Percentiles rank a stretch among this genome's conserved stretches.
Conservation (phyloP, 2,888 invertebrate genomes). For the Ochropleura plecta region DNA sequence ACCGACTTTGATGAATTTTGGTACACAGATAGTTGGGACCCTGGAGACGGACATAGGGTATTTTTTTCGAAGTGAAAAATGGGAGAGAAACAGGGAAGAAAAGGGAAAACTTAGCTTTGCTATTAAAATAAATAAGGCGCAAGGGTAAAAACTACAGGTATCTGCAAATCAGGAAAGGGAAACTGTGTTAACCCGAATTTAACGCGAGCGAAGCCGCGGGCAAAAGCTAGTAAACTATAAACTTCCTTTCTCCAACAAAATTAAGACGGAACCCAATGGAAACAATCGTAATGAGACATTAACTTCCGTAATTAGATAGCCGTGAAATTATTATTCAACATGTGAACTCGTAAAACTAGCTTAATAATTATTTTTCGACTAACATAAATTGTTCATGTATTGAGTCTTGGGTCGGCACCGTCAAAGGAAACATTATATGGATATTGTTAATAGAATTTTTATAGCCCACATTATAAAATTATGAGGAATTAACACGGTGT, state of each 20-base stretch:
- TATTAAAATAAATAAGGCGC: no score
- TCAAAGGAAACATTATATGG: conserved; percentile 64
- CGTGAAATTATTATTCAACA: conserved; percentile 81
- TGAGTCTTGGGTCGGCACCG: conserved; percentile 45
- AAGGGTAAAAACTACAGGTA: no score
- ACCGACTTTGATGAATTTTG: no score
- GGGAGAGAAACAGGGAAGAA: no score
- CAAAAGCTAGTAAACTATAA: no score
- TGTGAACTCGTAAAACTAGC: conserved; percentile 69
- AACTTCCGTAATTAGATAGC: conserved; percentile 79
- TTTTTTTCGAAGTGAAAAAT: no score
- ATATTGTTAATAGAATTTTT: conserved; percentile 69
- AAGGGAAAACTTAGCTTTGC: no score
- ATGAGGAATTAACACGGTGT: conserved; percentile 65
- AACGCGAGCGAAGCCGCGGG: no score
- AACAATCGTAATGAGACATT: conserved; percentile 76
- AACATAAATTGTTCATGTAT: conserved; percentile 55
- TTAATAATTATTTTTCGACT: conserved; percentile 70
- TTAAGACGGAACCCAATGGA: conserved; percentile 65
- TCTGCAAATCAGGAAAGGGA: no score
- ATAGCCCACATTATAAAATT: conserved; percentile 62
- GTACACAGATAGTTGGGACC: no score
- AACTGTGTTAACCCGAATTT: no score
- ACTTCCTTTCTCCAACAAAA: neutral
- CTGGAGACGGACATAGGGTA: no score